Percentiles rank a stretch among this genome's conserved stretches.
Evolutionary conservation across 2,888 invertebrate genomes (phyloP).

Genomic region (Idaea aversata): DNA sequence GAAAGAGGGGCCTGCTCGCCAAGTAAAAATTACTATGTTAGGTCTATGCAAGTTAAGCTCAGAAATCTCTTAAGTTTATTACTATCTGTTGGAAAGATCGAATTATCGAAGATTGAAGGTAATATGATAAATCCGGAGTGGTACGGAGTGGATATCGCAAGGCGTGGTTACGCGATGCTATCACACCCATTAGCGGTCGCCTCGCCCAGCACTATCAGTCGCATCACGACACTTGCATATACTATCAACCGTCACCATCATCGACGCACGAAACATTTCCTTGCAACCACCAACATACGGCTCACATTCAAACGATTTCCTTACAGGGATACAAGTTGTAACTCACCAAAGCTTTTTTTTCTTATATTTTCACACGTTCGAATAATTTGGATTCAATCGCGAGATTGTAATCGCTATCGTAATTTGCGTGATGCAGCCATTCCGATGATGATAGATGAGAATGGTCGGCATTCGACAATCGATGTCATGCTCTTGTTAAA

Average conservation of each 20-base stretch:
- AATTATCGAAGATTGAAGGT: not conserved
- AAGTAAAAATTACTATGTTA: not conserved
- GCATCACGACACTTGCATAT: slow-evolving; percentile 51
- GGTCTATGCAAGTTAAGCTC: not conserved
- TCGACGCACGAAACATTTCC: slow-evolving; percentile 29
- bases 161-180: slow-evolving; percentile 75
- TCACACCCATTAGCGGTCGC: slow-evolving; percentile 72
- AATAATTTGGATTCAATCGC: slow-evolving; percentile 46
- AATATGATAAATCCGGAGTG: slow-evolving; percentile 6
- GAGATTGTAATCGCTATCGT: slow-evolving; percentile 50
- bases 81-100: not conserved
- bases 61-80: not conserved
- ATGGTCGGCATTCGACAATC: slow-evolving; percentile 45
- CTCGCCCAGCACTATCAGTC: slow-evolving; percentile 69
- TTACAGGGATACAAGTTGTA: slow-evolving; percentile 37
- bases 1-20: too few relatives aligned
- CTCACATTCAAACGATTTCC: slow-evolving; percentile 25
- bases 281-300: slow-evolving; percentile 24
- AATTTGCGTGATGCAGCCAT: slow-evolving; percentile 73
- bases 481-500: slow-evolving; percentile 58
- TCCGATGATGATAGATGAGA: slow-evolving; percentile 58
- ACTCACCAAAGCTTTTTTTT: slow-evolving; percentile 52
- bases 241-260: slow-evolving; percentile 44
- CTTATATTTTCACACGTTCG: slow-evolving; percentile 53
- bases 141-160: slow-evolving; percentile 37